Evolutionary conservation across 2,888 invertebrate species (phyloP).

Genomic region (Eurytoma californica): DNA sequence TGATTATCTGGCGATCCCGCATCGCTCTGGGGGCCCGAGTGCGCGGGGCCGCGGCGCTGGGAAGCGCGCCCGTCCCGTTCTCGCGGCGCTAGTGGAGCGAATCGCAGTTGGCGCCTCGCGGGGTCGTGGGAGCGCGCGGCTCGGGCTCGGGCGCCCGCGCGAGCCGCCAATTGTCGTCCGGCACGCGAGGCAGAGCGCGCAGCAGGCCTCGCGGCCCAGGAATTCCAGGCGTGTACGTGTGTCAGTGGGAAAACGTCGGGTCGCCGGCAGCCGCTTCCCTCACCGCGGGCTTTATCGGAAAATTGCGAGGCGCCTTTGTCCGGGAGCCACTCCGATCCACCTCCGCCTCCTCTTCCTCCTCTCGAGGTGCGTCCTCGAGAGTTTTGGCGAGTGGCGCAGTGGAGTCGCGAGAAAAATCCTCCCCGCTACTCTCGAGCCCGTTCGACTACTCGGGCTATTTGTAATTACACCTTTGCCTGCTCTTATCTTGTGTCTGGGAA

Average conservation of each 20-base stretch:
- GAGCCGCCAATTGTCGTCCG: slow-evolving; percentile 24
- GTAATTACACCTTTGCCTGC: no score
- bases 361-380: no score
- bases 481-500: neutral
- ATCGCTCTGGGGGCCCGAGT: neutral
- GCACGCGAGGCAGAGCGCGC: slow-evolving; percentile 18
- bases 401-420: no score
- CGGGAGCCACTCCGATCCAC: no score
- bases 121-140: slow-evolving; percentile 31
- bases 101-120: slow-evolving; percentile 5
- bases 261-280: no score
- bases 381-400: no score
- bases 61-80: neutral
- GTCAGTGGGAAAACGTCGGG: neutral
- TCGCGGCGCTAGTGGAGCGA: neutral
- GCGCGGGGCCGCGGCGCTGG: neutral
- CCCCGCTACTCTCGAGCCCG: no score
- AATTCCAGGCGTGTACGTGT: neutral
- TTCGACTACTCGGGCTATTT: no score
- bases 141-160: no score
- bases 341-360: no score
- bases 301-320: no score
- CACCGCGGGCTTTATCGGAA: no score
- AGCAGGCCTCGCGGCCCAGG: neutral
- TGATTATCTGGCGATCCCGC: neutral